phyloP scores from a whole-genome alignment of 1,140 invertebrate species.

The Drosophila sproati region DNA sequence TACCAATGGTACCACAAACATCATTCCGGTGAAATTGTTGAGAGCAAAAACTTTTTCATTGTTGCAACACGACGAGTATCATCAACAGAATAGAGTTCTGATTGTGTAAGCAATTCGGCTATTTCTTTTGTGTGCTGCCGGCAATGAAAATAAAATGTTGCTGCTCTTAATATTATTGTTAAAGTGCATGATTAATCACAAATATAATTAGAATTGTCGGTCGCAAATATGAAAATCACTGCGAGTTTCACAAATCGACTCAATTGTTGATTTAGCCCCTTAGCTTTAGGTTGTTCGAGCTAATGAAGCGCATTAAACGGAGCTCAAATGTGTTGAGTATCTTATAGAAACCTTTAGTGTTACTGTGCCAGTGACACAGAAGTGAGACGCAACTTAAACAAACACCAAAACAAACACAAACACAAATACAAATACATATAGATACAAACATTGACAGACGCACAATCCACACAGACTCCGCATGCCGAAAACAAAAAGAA shows the following conservation, averaged over 20 bases:
- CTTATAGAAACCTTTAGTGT: constrained; percentile 46
- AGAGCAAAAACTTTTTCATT: not conserved
- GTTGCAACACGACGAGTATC: constrained; percentile 4
- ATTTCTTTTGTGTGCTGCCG: not conserved
- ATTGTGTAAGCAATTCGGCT: constrained; percentile 10
- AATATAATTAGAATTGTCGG: constrained; percentile 67
- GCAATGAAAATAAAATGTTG: not conserved
- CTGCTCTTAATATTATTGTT: constrained; percentile 34
- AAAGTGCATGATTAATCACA: constrained; percentile 71
- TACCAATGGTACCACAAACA: not conserved
- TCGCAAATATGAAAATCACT: constrained; percentile 68
- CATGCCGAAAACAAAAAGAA: not conserved
- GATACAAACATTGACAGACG: constrained; percentile 34
- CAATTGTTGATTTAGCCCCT: constrained; percentile 18
- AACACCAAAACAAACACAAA: constrained; percentile 25
- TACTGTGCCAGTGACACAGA: constrained; percentile 70
- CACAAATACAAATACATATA: constrained; percentile 15
- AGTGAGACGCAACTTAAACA: constrained; percentile 26
- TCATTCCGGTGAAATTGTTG: constrained; percentile 1
- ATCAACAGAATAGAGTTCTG: constrained; percentile 14
- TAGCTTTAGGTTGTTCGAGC: constrained; percentile 41
- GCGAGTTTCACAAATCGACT: constrained; percentile 22
- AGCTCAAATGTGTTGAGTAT: constrained; percentile 52
- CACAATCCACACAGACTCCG: constrained; percentile 6
- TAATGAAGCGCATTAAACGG: constrained; percentile 73